Percentiles rank a stretch among this genome's conserved stretches.
These are phyloP conservation scores for Eleutherodactylus coqui DNA, from an alignment of 2,797 vertebrate genomes.

Conservation along the genomic window DNA sequence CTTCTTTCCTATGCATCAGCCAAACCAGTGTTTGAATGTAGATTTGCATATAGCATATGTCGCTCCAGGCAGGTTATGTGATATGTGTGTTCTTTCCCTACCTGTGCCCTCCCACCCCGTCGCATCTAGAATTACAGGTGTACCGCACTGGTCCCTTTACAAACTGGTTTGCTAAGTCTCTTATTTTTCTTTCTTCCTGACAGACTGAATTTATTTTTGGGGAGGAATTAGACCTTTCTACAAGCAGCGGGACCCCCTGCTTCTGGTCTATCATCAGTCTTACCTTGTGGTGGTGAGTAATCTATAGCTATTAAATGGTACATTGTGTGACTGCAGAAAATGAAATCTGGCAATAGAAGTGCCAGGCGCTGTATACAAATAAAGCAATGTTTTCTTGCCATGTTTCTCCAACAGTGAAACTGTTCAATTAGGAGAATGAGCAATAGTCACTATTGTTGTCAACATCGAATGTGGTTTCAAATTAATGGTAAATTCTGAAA, in stretches of 20 bases:
- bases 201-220: slow-evolving; percentile 22
- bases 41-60: slow-evolving; percentile 52
- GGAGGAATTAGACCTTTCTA: neutral
- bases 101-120: slow-evolving; percentile 2
- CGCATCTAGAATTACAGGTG: slow-evolving; percentile 60
- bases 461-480: neutral
- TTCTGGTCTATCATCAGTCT: neutral
- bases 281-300: slow-evolving; percentile 56
- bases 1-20: neutral
- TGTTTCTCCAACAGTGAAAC: neutral
- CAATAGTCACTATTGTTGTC: slow-evolving; percentile 6
- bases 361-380: slow-evolving; percentile 26
- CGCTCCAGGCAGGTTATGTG: slow-evolving; percentile 62
- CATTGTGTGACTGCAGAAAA: slow-evolving; percentile 11
- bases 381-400: neutral
- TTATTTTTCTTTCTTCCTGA: slow-evolving; percentile 13
- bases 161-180: neutral
- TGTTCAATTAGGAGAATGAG: neutral
- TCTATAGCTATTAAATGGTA: neutral
- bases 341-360: neutral
- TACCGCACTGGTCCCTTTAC: slow-evolving; percentile 16
- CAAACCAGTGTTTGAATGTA: neutral
- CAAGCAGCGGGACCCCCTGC: neutral
- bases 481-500: neutral
- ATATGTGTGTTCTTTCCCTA: slow-evolving; percentile 49